A percentile compares a stretch with the other conserved stretches of the same genome.
These are phyloP conservation scores for Agrotis clavis DNA, from an alignment of 2,888 invertebrate species.

Conservation along the genomic window DNA sequence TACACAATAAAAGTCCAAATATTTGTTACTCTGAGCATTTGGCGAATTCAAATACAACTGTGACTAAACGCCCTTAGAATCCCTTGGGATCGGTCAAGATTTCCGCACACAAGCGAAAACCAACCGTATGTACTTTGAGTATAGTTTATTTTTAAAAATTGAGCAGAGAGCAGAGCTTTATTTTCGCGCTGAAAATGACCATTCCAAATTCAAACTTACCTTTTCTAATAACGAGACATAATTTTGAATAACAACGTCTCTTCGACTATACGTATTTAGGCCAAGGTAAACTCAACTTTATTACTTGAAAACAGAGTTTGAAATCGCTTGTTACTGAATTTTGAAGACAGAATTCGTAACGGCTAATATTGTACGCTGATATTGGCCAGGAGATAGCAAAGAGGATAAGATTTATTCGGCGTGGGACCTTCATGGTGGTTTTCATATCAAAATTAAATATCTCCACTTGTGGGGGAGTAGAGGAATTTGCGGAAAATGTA, in stretches of 20 bases:
- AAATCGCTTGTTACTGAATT: conserved; percentile 73
- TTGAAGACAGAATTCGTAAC: conserved; percentile 85
- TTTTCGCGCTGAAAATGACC: conserved; percentile 47
- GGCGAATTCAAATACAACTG: conserved; percentile 89
- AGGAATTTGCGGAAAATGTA: conserved; percentile 72
- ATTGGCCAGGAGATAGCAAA: conserved; percentile 85
- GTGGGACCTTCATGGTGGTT: conserved; percentile 83
- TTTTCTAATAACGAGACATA: conserved; percentile 61
- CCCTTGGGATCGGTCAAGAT: conserved; percentile 87
- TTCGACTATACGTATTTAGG: conserved; percentile 25
- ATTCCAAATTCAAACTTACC: conserved; percentile 64
- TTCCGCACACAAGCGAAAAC: conserved; percentile 44
- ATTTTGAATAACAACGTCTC: conserved; percentile 62
- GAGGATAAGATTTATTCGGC: conserved; percentile 88
- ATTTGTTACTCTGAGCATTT: conserved; percentile 87
- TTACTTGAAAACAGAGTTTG: conserved; percentile 28
- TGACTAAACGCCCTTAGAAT: conserved; percentile 86
- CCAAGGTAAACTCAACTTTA: conserved; percentile 18
- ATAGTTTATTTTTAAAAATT: conserved; percentile 35
- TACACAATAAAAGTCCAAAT: conserved; percentile 89
- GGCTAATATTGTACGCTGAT: conserved; percentile 89
- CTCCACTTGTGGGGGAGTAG: conserved; percentile 70
- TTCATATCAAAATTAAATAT: conserved; percentile 90
- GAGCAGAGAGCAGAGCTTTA: conserved; percentile 3
- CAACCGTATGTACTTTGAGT: conserved; percentile 49